Percentiles rank a stretch among this genome's conserved stretches.
Conservation (phyloP, 1,140 invertebrate genomes). For the Nephotettix cincticeps region DNA sequence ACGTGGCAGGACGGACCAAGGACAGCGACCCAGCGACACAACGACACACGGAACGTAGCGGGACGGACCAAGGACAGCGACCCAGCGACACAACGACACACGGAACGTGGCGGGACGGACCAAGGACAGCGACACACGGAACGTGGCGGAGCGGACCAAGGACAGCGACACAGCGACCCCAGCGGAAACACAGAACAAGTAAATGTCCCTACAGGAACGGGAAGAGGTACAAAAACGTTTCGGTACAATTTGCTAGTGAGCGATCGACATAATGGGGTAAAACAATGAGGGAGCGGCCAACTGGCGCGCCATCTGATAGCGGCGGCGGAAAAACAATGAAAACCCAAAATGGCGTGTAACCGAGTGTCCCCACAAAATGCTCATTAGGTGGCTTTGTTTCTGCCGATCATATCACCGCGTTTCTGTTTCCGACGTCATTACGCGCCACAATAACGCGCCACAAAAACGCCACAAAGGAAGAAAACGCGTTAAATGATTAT, state of each 20-base stretch:
- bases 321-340: slow-evolving; percentile 19
- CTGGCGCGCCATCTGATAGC: slow-evolving; percentile 9
- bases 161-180: neutral
- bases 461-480: slow-evolving; percentile 11
- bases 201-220: slow-evolving; percentile 5
- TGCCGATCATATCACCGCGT: neutral
- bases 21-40: no score
- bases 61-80: no score
- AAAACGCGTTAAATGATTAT: slow-evolving; percentile 3
- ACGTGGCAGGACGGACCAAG: no score
- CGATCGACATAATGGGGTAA: slow-evolving; percentile 3
- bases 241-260: slow-evolving; percentile 9
- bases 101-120: no score
- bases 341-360: slow-evolving; percentile 25
- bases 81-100: no score
- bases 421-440: neutral
- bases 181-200: slow-evolving; percentile 3
- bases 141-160: no score
- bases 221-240: slow-evolving; percentile 9
- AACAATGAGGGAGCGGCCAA: neutral
- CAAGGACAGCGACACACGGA: no score
- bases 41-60: no score
- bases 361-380: slow-evolving; percentile 23
- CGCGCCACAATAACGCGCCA: neutral
- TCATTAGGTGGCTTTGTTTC: slow-evolving; percentile 25